Base-by-base conservation (phyloP, 2,113 vertebrate genomes). In the Apodemus speciosus region DNA sequence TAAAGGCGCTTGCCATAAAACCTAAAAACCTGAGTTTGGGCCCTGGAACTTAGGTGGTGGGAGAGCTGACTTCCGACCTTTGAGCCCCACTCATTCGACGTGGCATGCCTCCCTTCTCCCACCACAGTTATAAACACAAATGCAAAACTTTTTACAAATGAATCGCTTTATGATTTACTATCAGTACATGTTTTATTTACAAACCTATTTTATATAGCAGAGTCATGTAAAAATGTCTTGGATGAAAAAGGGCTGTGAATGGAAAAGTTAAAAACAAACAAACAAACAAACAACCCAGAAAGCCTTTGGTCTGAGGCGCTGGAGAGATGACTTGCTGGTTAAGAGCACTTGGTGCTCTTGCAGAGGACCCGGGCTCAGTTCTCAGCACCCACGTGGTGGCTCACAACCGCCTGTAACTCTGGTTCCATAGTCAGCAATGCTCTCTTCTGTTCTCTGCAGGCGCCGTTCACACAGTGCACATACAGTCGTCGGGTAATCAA, bases 271-370 rank as follows among this genome's bases (percentile, higher is more conserved):
- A 53, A 79, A 79, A 80, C 10, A 10, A 7, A 53, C 20, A 76
- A 77, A 2, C n/a, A 30, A 30, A 56, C 4, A 0, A 32, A 13
- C n/a, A 69, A 9, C 5, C 10, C 3, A 18, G n/a, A n/a, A n/a
- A 21, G 9, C n/a, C 51, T 56, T 81, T 60, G 6, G 6, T 38
- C 21, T 9, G 14, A 14, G 40, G 80, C 11, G 40, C 58, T 84
- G 81, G 81, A 66, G 13, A 32, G 27, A 64, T 35, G 60, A 1
- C 81, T 64, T 40, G 6, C 27, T 32, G 27, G 40, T 40, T 46
- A 64, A 64, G 25, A 83, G 80, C 25, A 58, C 53, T 3, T 2
- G 53, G 4, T 58, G 53, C 79, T 43, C 4, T 32, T 20, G 23
- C 15, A 20, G 81, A 84, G 58, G 80, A 32, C 58, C 15, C 32